These are phyloP conservation scores for Riparia riparia DNA, from an alignment of 2,113 vertebrate genomes.

Conservation along the genomic window DNA sequence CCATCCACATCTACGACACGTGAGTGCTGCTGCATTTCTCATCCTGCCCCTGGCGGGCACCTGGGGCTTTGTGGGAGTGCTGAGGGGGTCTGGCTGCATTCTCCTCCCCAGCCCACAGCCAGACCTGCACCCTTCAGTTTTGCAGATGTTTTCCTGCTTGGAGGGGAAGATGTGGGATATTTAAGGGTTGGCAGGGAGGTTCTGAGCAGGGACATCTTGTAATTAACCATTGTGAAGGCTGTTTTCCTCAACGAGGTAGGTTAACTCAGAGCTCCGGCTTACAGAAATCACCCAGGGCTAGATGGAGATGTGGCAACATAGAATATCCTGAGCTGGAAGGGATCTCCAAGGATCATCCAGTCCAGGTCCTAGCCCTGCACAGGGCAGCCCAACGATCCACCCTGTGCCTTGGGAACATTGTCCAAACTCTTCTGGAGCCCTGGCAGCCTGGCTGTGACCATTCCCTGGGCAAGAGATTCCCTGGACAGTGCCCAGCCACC, in stretches of 20 bases:
- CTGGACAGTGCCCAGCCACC: not conserved
- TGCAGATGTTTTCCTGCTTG: not conserved
- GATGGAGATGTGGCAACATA: not conserved
- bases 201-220: not conserved
- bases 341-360: not conserved
- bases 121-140: fast-evolving
- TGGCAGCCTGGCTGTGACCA: not conserved
- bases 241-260: not conserved
- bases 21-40: conserved; percentile 68
- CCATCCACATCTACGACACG: conserved; percentile 93
- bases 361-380: not conserved
- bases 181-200: not conserved
- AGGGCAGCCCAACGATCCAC: not conserved
- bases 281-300: not conserved
- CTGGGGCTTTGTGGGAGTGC: not conserved
- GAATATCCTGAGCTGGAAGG: not conserved
- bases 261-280: not conserved
- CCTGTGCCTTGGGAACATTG: not conserved
- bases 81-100: fast-evolving
- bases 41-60: not conserved
- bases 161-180: not conserved
- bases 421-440: not conserved
- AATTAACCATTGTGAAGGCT: not conserved
- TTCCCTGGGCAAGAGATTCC: not conserved
- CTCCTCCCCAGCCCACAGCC: not conserved